Evolutionary conservation across 1,140 invertebrate genomes (phyloP), one percentile per base, ranked within the genome.

Genomic region (Drosophila subpulchrella): DNA sequence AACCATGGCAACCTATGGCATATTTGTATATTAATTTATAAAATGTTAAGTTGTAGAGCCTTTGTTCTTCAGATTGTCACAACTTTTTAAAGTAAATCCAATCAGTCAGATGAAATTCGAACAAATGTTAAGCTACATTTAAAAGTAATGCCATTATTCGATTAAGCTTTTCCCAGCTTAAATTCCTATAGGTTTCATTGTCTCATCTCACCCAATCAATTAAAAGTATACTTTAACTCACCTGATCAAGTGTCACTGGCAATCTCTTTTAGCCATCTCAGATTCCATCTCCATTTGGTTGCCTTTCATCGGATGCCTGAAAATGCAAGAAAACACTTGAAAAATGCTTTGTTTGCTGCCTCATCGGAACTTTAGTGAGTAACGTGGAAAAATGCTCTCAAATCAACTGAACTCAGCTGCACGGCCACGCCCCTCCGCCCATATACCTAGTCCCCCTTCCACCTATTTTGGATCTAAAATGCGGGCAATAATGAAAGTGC

Each of bases 401-500:
- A 77, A 76, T 77, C 75, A 77, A 68, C 50, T 70, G 73, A 75
- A 76, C 56, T 70, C 73, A 61, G 65, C 32, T 76, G 63, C 61
- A 76, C 24, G 7, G 32, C 54, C 55, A 42, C 60, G 46, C 59
- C 42, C 30, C 46, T 27, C 13, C 4, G 5, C 17, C 15, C 42
- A 10, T 11, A 10, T 44, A 1, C 42, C 42, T 20, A 46, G 36
- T 4, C 36, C 36, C 11, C 39, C 30, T 7, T 11, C 34, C 46
- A 8, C 15, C 17, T 30, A 17, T 51, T 51, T 65, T 30, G 38
- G 53, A 32, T 53, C 65, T 47, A 41, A 66, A 78, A 83, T 83
- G 80, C 56, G 65, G 74, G 57, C 67, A 75, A 75, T 83, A 83
- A 83, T 83, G 72, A 83, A 79, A 83, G 62, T 79, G 80, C 81